phyloP scores from a whole-genome alignment of 1,140 invertebrate genomes.

The Cardiocondyla obscurior region DNA sequence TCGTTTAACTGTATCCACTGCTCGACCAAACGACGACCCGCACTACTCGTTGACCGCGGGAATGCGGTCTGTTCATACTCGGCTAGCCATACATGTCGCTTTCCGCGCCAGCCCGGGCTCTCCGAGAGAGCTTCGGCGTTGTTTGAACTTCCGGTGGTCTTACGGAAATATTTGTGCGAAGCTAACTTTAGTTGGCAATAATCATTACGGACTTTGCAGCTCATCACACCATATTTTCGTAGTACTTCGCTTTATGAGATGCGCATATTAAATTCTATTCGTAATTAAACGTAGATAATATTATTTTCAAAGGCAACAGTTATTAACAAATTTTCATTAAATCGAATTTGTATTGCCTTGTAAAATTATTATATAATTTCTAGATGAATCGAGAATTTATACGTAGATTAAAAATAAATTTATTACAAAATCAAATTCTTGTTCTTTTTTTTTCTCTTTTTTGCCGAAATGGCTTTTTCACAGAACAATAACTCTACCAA shows the following conservation, averaged over 20 bases:
- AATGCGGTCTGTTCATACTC: slow-evolving; percentile 42
- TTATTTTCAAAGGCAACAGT: neutral
- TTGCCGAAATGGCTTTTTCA: neutral
- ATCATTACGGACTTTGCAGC: slow-evolving; percentile 31
- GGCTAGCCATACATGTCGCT: slow-evolving; percentile 25
- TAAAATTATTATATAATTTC: neutral
- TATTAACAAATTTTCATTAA: neutral
- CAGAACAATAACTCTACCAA: neutral
- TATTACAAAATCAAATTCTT: neutral
- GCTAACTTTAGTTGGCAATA: slow-evolving; percentile 55
- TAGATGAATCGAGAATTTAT: neutral
- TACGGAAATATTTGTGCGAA: slow-evolving; percentile 40
- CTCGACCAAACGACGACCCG: slow-evolving; percentile 42
- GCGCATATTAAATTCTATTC: neutral
- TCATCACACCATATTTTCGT: slow-evolving; percentile 19
- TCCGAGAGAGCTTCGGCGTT: neutral
- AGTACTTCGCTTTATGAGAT: neutral
- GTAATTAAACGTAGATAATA: neutral
- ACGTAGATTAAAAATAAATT: neutral
- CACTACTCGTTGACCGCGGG: slow-evolving; percentile 52
- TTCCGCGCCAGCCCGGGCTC: slow-evolving; percentile 25
- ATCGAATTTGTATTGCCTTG: neutral
- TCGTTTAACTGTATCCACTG: slow-evolving; percentile 48
- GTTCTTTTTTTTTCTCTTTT: no score
- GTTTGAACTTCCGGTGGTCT: slow-evolving; percentile 39